A percentile compares a stretch with the other conserved stretches of the same genome.
phyloP scores from a whole-genome alignment of 2,888 invertebrate genomes.

The Amiota minor region DNA sequence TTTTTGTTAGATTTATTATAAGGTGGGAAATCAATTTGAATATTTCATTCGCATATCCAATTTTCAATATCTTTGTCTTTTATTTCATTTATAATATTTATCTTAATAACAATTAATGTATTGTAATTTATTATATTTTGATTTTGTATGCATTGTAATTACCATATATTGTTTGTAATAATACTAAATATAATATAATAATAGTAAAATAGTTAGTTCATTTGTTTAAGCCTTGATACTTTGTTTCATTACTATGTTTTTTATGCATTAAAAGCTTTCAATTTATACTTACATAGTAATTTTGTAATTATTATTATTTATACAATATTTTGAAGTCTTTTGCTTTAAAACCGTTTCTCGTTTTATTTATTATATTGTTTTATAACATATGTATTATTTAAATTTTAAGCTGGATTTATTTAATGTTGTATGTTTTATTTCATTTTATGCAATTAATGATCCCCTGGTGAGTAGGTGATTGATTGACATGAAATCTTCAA shows the following conservation, averaged over 20 bases:
- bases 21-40: constrained; percentile 72
- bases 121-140: constrained; percentile 30
- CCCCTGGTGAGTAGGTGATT: constrained; percentile 65
- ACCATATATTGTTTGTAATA: not conserved
- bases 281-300: constrained; percentile 54
- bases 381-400: constrained; percentile 54
- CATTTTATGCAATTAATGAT: constrained; percentile 51
- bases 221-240: constrained; percentile 15
- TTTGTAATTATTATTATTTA: constrained; percentile 47
- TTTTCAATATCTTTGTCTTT: constrained; percentile 32
- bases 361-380: constrained; percentile 38
- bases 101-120: constrained; percentile 32
- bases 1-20: constrained; percentile 59
- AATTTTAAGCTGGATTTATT: constrained; percentile 47
- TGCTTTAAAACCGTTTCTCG: constrained; percentile 56
- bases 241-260: constrained; percentile 43
- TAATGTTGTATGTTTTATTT: constrained; percentile 36
- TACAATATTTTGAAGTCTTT: constrained; percentile 55
- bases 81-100: constrained; percentile 12
- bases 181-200: constrained; percentile 19
- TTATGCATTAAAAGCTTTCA: constrained; percentile 64
- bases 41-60: constrained; percentile 43
- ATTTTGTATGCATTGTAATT: constrained; percentile 19
- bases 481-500: constrained; percentile 49
- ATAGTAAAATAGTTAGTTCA: constrained; percentile 26